Evolutionary conservation across 2,888 invertebrate genomes (phyloP).

Genomic region (Geophilus truncorum): DNA sequence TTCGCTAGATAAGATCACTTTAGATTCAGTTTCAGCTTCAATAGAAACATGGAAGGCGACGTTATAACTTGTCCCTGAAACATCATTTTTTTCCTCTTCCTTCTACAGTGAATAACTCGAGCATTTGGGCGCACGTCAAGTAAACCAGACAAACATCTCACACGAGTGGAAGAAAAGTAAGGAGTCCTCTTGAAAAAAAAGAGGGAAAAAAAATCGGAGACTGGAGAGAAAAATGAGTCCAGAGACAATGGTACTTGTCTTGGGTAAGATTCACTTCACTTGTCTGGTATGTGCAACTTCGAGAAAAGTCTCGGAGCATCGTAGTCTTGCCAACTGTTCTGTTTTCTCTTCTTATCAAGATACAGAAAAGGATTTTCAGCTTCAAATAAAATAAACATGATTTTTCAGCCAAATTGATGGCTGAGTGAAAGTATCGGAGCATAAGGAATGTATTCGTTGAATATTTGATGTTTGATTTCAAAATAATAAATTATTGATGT

Average conservation of each 20-base stretch:
- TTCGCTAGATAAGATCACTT: constrained; percentile 10
- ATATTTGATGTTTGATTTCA: too few species aligned
- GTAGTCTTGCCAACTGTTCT: not conserved
- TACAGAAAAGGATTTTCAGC: not conserved
- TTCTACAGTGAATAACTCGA: not conserved
- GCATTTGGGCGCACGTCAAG: constrained; percentile 9
- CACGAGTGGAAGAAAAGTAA: not conserved
- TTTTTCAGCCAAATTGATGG: too few species aligned
- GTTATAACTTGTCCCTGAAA: not conserved
- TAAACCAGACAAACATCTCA: not conserved
- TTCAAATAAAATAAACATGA: too few species aligned
- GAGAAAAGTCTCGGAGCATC: not conserved
- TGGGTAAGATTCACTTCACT: not conserved
- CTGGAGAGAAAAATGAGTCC: not conserved
- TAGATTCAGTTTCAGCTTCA: constrained; percentile 25
- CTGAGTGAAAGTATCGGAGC: too few species aligned
- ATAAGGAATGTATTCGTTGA: too few species aligned
- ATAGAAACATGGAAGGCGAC: not conserved
- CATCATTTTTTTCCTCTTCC: not conserved
- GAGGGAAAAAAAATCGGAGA: not conserved
- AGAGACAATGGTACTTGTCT: not conserved
- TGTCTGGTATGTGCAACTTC: not conserved
- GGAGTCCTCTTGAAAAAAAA: not conserved
- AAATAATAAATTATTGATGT: too few species aligned
- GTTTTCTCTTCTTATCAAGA: not conserved